Evolutionary conservation across 2,888 invertebrate species (phyloP).

Genomic region (Leptinotarsa haldemani): DNA sequence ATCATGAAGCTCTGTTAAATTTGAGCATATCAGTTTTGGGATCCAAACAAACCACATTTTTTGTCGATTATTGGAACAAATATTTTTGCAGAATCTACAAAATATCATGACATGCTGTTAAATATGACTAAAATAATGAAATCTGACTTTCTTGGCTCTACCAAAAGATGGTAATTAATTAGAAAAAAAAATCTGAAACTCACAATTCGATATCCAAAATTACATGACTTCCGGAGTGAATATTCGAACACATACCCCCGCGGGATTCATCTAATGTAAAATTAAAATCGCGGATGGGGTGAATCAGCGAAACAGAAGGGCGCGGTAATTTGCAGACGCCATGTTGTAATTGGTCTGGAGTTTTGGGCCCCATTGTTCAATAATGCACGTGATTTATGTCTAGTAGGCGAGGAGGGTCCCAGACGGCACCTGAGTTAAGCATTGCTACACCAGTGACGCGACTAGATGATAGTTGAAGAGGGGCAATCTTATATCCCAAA

Average conservation of each 20-base stretch:
- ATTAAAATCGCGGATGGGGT: conserved; percentile 58
- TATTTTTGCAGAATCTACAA: no score
- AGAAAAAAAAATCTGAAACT: no score
- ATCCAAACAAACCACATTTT: no score
- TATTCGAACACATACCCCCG: conserved; percentile 36
- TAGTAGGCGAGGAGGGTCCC: conserved; percentile 57
- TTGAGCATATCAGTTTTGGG: no score
- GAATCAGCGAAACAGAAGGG: conserved; percentile 51
- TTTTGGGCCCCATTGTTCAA: conserved; percentile 61
- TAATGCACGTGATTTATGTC: conserved; percentile 63
- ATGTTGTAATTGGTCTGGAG: conserved; percentile 60
- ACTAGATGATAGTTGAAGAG: no score
- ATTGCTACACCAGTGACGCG: conserved; percentile 22
- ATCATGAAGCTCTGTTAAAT: no score
- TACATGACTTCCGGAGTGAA: conserved; percentile 22
- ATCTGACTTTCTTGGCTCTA: no score
- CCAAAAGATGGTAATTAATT: no score
- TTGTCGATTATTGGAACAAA: no score
- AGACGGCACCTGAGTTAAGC: conserved; percentile 55
- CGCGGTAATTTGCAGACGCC: conserved; percentile 55
- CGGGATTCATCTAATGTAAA: conserved; percentile 48
- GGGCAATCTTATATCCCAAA: no score
- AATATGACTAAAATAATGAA: no score
- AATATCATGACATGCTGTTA: no score
- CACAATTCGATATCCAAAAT: background rate